Conservation (phyloP, 2,888 invertebrate genomes). For the Agrochola lota region DNA sequence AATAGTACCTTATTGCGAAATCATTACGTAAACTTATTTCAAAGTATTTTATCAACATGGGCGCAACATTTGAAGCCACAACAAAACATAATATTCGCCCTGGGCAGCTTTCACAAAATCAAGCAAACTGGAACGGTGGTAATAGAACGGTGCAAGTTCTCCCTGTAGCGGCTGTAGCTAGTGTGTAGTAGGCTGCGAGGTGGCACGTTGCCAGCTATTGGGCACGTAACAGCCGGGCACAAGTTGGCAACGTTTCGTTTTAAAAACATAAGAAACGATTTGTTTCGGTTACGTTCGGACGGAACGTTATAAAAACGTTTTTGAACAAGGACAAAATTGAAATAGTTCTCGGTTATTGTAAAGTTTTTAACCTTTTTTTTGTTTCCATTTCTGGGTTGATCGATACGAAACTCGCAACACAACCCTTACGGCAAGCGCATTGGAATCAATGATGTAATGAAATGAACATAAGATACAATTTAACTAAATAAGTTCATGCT, state of each 20-base stretch:
- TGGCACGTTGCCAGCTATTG: slow-evolving; percentile 53
- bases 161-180: slow-evolving; percentile 2
- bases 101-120: slow-evolving; percentile 12
- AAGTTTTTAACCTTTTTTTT: too few species aligned
- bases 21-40: neutral
- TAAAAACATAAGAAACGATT: too few species aligned
- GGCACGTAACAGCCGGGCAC: slow-evolving; percentile 19
- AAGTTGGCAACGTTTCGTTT: slow-evolving; percentile 17
- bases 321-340: too few species aligned
- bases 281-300: too few species aligned
- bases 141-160: slow-evolving; percentile 23
- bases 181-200: slow-evolving; percentile 14
- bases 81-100: neutral
- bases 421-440: too few species aligned
- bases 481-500: too few species aligned
- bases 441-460: too few species aligned
- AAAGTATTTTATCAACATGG: neutral
- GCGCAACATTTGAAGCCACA: slow-evolving; percentile 1
- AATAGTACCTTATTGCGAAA: neutral
- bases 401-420: too few species aligned
- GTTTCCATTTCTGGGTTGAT: too few species aligned
- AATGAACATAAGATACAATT: too few species aligned
- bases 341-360: too few species aligned
- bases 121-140: slow-evolving; percentile 5
- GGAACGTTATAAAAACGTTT: too few species aligned